Evolutionary conservation across 1,140 invertebrate genomes (phyloP).

Genomic region (Wiebesia pumilae): DNA sequence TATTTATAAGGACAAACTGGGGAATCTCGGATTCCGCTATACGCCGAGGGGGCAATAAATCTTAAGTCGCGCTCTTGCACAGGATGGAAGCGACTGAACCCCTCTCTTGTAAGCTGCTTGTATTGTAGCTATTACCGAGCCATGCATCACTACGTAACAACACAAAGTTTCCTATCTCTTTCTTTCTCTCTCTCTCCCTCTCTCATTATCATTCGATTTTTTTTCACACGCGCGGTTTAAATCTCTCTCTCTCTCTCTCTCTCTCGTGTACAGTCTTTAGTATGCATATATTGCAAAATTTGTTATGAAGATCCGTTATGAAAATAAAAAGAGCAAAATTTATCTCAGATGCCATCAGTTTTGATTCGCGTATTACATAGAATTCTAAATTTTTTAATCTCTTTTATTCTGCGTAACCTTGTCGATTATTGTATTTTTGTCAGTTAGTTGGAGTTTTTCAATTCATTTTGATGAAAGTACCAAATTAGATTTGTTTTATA

Average conservation of each 20-base stretch:
- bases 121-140: slow-evolving; percentile 75
- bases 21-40: slow-evolving; percentile 73
- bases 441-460: too few relatives aligned
- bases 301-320: slow-evolving; percentile 25
- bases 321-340: slow-evolving; percentile 29
- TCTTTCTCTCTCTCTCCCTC: neutral
- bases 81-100: slow-evolving; percentile 58
- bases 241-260: too few relatives aligned
- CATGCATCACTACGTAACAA: slow-evolving; percentile 70
- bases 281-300: slow-evolving; percentile 23
- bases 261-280: neutral
- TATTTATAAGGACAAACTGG: slow-evolving; percentile 75
- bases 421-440: too few relatives aligned
- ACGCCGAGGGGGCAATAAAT: slow-evolving; percentile 72
- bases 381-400: too few relatives aligned
- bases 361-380: slow-evolving; percentile 25
- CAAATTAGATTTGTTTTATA: too few relatives aligned
- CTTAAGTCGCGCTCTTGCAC: slow-evolving; percentile 65
- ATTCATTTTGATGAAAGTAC: too few relatives aligned
- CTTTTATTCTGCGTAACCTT: too few relatives aligned
- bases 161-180: neutral
- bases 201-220: neutral
- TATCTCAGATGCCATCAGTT: slow-evolving; percentile 35
- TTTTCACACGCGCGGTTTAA: too few relatives aligned
- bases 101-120: slow-evolving; percentile 71